These are phyloP conservation scores for Phaonia tiefii DNA, from an alignment of 2,888 invertebrate species.

Conservation along the genomic window DNA sequence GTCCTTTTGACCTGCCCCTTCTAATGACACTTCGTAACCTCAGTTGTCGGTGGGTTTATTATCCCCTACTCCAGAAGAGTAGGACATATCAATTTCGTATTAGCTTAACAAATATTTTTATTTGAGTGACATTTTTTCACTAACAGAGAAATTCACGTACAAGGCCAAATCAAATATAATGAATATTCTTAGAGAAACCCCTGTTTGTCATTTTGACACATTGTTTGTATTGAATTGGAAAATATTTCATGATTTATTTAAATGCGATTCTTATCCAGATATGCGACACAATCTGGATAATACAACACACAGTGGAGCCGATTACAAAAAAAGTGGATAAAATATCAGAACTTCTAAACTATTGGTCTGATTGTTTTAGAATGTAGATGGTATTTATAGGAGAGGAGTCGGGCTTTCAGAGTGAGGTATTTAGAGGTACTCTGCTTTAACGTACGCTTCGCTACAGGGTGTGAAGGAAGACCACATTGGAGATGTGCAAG, in stretches of 20 bases:
- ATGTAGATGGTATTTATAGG: too few relatives aligned
- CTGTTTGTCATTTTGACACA: conserved; percentile 32
- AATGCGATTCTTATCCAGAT: not conserved
- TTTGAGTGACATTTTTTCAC: conserved; percentile 9
- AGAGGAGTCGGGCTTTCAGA: too few relatives aligned
- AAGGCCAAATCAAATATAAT: not conserved
- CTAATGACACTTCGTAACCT: too few relatives aligned
- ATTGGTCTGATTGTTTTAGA: too few relatives aligned
- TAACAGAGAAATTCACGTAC: not conserved
- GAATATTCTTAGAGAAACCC: conserved; percentile 4
- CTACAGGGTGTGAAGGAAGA: too few relatives aligned
- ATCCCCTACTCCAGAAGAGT: not conserved
- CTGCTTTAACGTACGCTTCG: too few relatives aligned
- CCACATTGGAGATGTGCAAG: too few relatives aligned
- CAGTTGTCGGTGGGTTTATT: not conserved
- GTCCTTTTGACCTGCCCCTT: conserved; percentile 10
- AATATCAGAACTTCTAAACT: too few relatives aligned
- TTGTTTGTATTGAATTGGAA: not conserved
- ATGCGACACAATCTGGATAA: too few relatives aligned
- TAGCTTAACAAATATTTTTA: conserved; percentile 38
- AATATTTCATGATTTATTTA: conserved; percentile 30
- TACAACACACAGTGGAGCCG: too few relatives aligned
- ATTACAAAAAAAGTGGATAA: too few relatives aligned
- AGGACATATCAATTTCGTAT: conserved; percentile 39
- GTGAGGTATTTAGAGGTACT: too few relatives aligned